Conservation (phyloP, 2,113 vertebrate genomes). For the Pantherophis guttatus region DNA sequence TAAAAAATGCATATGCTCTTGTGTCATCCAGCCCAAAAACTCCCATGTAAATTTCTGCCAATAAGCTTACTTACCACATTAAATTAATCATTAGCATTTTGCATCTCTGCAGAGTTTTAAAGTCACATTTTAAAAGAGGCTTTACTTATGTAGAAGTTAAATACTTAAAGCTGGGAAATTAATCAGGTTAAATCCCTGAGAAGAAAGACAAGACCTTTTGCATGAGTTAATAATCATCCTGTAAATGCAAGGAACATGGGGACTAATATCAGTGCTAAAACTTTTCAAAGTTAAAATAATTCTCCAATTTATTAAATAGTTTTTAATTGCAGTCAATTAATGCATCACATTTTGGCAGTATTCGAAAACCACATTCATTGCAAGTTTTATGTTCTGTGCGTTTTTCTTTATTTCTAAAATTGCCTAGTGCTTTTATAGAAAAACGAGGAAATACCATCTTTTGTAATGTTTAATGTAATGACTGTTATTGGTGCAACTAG, state of each 20-base stretch:
- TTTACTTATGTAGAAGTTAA: slow-evolving; percentile 5
- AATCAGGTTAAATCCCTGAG: slow-evolving; percentile 2
- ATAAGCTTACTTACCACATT: neutral
- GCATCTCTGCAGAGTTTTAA: neutral
- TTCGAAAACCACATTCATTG: neutral
- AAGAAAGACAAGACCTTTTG: neutral
- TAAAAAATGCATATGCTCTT: neutral
- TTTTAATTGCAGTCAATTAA: neutral
- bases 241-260: neutral
- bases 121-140: neutral
- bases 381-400: neutral
- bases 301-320: neutral
- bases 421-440: neutral
- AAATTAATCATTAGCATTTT: neutral
- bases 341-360: neutral
- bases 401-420: neutral
- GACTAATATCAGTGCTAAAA: neutral
- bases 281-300: neutral
- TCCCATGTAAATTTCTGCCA: neutral
- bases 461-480: neutral
- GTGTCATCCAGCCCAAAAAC: neutral
- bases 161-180: slow-evolving; percentile 3
- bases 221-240: neutral
- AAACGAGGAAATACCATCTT: neutral
- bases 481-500: neutral